Base-by-base conservation (phyloP, 2,888 invertebrate genomes). In the Incurvaria masculella region DNA sequence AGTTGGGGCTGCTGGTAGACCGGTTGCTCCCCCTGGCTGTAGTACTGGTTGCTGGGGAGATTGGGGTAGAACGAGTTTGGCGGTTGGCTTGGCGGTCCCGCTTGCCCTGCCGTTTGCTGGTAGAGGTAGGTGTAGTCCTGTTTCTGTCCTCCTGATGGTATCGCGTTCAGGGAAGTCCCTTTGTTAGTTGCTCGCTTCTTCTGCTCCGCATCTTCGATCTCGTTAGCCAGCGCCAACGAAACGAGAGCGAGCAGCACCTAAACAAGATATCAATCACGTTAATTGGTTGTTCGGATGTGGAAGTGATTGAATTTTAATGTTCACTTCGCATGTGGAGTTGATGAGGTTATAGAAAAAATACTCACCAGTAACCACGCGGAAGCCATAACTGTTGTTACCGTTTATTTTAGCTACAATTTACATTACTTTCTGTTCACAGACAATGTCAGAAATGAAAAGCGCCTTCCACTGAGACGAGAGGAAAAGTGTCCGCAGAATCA, bases 61-160 rank as follows among this genome's bases (percentile, higher is more conserved):
- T 57, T 71, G 1, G 75, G 78, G 50, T 76, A 74, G 52, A 75
- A 78, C 1, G 74, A 69, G 52, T 64, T 74, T 2, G 72, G 59
- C 2, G 63, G 58, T 64, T 69, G 69, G 11, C 60, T 57, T 14
- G 60, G 56, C 23, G 54, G 56, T 27, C 53, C 61, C 42, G 66
- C 68, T 2, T 61, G 54, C 49, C 57, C 63, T 1, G 66, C 64
- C 43, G 56, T 70, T 54, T 72, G 72, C 2, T 66, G 54, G 51
- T 74, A 78, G 50, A 64, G 71, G 56, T 75, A 79, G 1, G 70
- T 69, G 49, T 72, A 72, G n/a, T 79, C 79, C 19, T 68, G 69
- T 46, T 79, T 79, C 56, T 76, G 79, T 4, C 68, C 68, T 40
- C 75, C 74, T 1, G 70, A 67, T 1, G 74, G 67, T 8, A 79